Percentiles rank a stretch among this genome's conserved stretches.
These are phyloP conservation scores for Mormyrus hasselquistii DNA, from an alignment of 2,797 vertebrate genomes.

Conservation along the genomic window DNA sequence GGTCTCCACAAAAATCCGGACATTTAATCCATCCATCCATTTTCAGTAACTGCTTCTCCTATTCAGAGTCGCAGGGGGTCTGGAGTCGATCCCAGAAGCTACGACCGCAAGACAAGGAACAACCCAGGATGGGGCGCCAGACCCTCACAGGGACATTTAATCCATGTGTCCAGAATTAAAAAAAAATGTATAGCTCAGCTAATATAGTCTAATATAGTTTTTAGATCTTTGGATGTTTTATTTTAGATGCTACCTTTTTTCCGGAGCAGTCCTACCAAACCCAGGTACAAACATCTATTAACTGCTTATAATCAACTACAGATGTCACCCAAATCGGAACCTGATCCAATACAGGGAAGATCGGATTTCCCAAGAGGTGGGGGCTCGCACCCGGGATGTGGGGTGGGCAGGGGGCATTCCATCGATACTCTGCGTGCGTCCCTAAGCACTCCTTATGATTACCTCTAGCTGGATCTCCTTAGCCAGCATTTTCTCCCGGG, in stretches of 20 bases:
- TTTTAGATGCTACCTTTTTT: background rate
- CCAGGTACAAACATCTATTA: background rate
- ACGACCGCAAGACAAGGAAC: background rate
- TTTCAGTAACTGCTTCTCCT: background rate
- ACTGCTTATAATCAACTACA: constrained; percentile 15
- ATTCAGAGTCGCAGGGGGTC: background rate
- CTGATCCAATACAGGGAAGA: background rate
- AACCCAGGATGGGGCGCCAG: background rate
- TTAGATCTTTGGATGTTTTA: background rate
- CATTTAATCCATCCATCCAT: background rate
- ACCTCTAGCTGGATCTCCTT: background rate
- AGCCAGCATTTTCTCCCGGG: background rate
- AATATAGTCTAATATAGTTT: background rate
- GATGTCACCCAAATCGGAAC: background rate
- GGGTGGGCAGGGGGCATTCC: background rate
- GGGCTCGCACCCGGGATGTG: background rate
- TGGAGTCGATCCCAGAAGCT: background rate
- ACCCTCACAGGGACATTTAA: background rate
- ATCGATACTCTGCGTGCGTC: background rate
- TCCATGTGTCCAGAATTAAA: background rate
- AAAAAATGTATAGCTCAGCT: background rate
- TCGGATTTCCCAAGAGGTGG: background rate
- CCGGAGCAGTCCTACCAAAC: background rate
- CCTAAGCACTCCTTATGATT: constrained; percentile 1
- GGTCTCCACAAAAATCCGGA: background rate